Percentiles rank a stretch among this genome's conserved stretches.
Conservation (phyloP, 2,888 invertebrate genomes). For the Pseudolycoriella hygida region DNA sequence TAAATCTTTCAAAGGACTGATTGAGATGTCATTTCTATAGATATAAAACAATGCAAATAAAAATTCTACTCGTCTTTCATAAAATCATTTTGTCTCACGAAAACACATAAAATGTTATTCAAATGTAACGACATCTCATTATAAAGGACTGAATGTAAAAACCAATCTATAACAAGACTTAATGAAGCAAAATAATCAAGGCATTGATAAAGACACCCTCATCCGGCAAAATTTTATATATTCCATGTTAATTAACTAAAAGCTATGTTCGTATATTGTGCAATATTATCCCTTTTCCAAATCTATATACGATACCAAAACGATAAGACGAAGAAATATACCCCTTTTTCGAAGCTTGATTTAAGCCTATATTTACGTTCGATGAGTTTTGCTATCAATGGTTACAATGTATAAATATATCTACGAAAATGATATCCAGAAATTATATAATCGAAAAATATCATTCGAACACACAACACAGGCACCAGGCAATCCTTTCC, state of each 20-base stretch:
- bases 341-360: too few species aligned
- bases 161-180: slow-evolving; percentile 7
- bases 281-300: neutral
- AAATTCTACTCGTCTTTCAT: too few species aligned
- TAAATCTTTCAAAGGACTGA: too few species aligned
- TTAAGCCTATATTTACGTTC: too few species aligned
- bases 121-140: neutral
- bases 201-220: slow-evolving; percentile 2
- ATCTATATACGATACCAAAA: neutral
- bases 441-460: too few species aligned
- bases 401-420: neutral
- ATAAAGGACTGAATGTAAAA: slow-evolving; percentile 4
- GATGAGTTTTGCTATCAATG: neutral
- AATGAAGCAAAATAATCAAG: slow-evolving; percentile 7
- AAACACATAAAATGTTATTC: neutral
- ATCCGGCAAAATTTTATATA: neutral
- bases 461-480: too few species aligned
- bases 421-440: neutral
- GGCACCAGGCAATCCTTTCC: too few species aligned
- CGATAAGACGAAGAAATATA: too few species aligned
- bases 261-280: slow-evolving; percentile 5
- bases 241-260: slow-evolving; percentile 7
- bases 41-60: too few species aligned
- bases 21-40: too few species aligned
- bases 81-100: too few species aligned